phyloP scores from a whole-genome alignment of 2,113 vertebrate genomes.

The Hyaena hyaena region DNA sequence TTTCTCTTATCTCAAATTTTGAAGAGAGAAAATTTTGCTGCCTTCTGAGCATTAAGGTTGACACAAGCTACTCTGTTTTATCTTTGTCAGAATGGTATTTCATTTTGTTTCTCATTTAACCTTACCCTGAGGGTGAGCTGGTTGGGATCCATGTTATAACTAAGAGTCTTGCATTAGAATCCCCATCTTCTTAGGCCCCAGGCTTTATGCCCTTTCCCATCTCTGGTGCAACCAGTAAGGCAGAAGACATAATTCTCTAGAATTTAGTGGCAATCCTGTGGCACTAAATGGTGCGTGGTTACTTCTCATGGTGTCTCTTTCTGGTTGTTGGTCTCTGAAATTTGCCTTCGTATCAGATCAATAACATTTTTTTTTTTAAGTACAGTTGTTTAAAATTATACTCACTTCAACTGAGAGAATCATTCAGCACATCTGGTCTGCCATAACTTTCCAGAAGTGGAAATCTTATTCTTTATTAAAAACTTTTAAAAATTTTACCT shows the following conservation, averaged over 20 bases:
- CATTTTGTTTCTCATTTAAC: neutral
- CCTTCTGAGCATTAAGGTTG: neutral
- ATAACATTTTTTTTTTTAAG: neutral
- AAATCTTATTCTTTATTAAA: neutral
- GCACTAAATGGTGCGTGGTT: too few species aligned
- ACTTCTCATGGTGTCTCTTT: neutral
- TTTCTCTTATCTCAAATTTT: neutral
- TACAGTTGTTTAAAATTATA: conserved; percentile 6
- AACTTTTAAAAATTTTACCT: neutral
- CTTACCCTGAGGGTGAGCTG: neutral
- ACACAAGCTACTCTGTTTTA: neutral
- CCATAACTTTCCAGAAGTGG: neutral
- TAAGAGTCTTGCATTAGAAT: neutral
- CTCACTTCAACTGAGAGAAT: neutral
- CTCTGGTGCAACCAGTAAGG: neutral
- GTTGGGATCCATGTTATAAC: neutral
- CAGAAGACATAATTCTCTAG: neutral
- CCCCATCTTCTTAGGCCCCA: too few species aligned
- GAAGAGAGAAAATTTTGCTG: neutral
- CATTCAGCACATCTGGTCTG: neutral
- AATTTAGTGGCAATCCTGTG: neutral
- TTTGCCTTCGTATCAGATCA: neutral
- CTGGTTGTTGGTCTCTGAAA: neutral
- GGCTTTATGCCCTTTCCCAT: neutral
- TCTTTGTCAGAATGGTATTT: neutral